Conservation (phyloP, 2,797 vertebrate genomes). For the Dallia pectoralis region DNA sequence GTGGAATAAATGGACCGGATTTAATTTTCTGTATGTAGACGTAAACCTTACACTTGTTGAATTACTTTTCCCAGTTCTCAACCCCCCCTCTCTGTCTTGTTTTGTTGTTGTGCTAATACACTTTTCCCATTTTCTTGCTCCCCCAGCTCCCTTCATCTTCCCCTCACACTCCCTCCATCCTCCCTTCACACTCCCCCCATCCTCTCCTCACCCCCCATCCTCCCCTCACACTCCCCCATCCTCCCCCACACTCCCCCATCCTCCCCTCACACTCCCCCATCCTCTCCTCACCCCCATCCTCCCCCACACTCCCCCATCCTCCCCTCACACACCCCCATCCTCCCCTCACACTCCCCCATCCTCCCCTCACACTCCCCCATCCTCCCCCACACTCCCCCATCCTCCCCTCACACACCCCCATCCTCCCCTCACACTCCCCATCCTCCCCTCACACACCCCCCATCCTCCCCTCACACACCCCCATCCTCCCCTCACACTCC, state of each 20-base stretch:
- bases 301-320: conserved; percentile 7
- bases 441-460: conserved; percentile 42
- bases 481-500: conserved; percentile 3
- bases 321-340: too few relatives aligned
- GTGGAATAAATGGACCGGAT: conserved; percentile 11
- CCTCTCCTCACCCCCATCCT: conserved; percentile 55
- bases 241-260: conserved; percentile 12
- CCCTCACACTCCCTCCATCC: background rate
- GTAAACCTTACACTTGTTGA: too few relatives aligned
- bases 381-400: conserved; percentile 13
- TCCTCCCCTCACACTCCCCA: too few relatives aligned
- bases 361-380: background rate
- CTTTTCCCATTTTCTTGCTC: conserved; percentile 55
- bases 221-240: background rate
- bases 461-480: conserved; percentile 43
- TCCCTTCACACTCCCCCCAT: conserved; percentile 50
- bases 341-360: too few relatives aligned
- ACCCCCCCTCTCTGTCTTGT: background rate
- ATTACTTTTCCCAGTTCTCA: too few relatives aligned
- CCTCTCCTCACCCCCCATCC: conserved; percentile 40
- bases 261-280: too few relatives aligned
- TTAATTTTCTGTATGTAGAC: background rate
- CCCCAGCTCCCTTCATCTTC: conserved; percentile 8
- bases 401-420: conserved; percentile 8
- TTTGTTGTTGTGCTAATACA: conserved; percentile 58